Conservation (phyloP, 2,113 vertebrate genomes). For the Physeter macrocephalus region DNA sequence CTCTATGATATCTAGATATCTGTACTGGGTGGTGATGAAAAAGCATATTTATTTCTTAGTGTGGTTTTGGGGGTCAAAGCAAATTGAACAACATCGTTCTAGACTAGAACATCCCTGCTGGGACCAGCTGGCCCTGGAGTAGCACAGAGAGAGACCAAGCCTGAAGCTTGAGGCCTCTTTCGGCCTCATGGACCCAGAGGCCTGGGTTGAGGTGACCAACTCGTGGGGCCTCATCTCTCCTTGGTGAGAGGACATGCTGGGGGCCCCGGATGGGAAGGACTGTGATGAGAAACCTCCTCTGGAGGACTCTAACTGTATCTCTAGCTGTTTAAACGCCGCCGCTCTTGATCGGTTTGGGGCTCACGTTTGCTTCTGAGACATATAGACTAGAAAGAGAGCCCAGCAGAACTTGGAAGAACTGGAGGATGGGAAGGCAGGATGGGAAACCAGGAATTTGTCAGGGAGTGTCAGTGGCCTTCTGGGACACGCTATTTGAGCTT, state of each 20-base stretch:
- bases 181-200: accelerated
- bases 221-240: accelerated
- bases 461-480: background rate
- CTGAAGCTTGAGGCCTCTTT: background rate
- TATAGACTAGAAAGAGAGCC: background rate
- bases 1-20: background rate
- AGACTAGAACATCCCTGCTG: no score
- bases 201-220: background rate
- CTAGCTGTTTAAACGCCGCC: background rate
- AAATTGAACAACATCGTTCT: background rate
- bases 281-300: accelerated
- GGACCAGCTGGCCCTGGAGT: no score
- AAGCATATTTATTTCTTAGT: background rate
- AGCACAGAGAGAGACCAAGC: accelerated
- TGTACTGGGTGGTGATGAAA: background rate
- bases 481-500: background rate
- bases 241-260: background rate
- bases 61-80: background rate
- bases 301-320: background rate
- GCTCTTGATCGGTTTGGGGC: background rate
- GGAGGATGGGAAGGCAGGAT: background rate
- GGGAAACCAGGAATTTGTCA: background rate
- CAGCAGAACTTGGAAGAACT: background rate
- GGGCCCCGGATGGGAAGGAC: background rate
- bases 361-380: background rate